A percentile compares a stretch with the other conserved stretches of the same genome.
Conservation (phyloP, 1,140 invertebrate genomes). For the Harpegnathos saltator region DNA sequence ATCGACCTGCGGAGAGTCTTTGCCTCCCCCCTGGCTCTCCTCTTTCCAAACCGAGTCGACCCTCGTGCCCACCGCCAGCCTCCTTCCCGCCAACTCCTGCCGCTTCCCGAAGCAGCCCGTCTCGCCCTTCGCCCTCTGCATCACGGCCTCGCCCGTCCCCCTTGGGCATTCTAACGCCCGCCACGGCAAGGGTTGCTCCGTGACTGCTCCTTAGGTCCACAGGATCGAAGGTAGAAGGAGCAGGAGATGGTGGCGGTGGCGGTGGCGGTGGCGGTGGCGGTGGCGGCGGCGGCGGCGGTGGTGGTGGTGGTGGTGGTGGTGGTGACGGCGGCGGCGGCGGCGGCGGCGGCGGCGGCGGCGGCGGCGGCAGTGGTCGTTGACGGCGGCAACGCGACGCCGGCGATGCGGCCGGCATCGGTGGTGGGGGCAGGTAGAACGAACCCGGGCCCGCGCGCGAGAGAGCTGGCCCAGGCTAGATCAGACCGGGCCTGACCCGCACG, state of each 20-base stretch:
- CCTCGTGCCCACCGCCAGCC: conserved; percentile 71
- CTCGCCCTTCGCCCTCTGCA: conserved; percentile 67
- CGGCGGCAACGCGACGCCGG: background rate
- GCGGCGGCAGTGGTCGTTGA: background rate
- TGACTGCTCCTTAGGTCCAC: conserved; percentile 74
- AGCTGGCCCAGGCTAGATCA: conserved; percentile 54
- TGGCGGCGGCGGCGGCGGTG: background rate
- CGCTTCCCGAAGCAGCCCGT: conserved; percentile 62
- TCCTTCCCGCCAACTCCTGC: conserved; percentile 57
- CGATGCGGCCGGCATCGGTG: conserved; percentile 10
- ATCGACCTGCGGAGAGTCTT: conserved; percentile 77
- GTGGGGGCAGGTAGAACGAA: conserved; percentile 58
- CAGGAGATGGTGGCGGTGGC: conserved; percentile 53
- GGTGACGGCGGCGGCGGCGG: background rate
- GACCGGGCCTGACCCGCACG: conserved; percentile 67
- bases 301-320: too few relatives aligned
- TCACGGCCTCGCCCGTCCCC: conserved; percentile 67
- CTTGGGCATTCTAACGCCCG: conserved; percentile 75
- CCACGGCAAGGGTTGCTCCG: conserved; percentile 74
- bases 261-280: too few relatives aligned
- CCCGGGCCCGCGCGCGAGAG: conserved; percentile 37
- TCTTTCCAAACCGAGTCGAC: conserved; percentile 74
- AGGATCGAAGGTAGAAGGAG: conserved; percentile 71
- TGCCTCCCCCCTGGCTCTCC: conserved; percentile 73
- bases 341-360: conserved; percentile 35